Evolutionary conservation across 1,140 invertebrate genomes (phyloP).

Genomic region (Chrysomallon squamiferum): DNA sequence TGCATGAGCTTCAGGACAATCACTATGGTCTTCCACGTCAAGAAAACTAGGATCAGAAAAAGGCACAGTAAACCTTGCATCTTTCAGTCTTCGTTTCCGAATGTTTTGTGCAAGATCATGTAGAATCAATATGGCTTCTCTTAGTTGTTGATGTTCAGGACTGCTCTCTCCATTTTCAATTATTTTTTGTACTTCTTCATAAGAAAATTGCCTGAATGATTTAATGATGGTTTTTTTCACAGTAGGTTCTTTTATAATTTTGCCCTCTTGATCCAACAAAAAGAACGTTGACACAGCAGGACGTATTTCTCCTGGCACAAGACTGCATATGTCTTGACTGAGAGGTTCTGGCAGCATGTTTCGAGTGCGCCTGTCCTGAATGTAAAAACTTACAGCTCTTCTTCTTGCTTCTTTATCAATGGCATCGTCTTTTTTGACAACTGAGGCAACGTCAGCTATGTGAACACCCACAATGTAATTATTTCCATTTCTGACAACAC

Average conservation of each 20-base stretch:
- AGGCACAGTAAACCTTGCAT: conserved; percentile 29
- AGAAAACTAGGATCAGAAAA: conserved; percentile 23
- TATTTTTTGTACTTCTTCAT: conserved; percentile 41
- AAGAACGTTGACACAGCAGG: conserved; percentile 46
- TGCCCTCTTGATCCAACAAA: conserved; percentile 22
- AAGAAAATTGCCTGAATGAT: conserved; percentile 34
- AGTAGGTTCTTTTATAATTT: conserved; percentile 1
- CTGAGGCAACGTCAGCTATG: conserved; percentile 58
- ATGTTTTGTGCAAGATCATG: conserved; percentile 32
- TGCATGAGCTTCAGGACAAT: conserved; percentile 45
- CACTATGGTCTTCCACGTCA: conserved; percentile 21
- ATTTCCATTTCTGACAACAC: conserved; percentile 61
- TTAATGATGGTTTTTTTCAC: conserved; percentile 32
- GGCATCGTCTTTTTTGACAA: conserved; percentile 37
- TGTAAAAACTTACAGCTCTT: conserved; percentile 55
- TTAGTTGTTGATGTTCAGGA: conserved; percentile 1
- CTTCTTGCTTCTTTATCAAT: conserved; percentile 54
- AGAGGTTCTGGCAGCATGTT: conserved; percentile 62
- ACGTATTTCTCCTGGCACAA: conserved; percentile 52
- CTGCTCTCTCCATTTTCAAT: conserved; percentile 12
- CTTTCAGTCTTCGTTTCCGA: conserved; percentile 26
- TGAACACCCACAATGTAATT: conserved; percentile 47
- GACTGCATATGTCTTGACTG: conserved; percentile 58
- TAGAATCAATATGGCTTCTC: conserved; percentile 24
- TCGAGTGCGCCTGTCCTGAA: conserved; percentile 40